A percentile compares a stretch with the other conserved stretches of the same genome.
These are phyloP conservation scores for Tipula unca DNA, from an alignment of 2,888 invertebrate genomes.

Conservation along the genomic window DNA sequence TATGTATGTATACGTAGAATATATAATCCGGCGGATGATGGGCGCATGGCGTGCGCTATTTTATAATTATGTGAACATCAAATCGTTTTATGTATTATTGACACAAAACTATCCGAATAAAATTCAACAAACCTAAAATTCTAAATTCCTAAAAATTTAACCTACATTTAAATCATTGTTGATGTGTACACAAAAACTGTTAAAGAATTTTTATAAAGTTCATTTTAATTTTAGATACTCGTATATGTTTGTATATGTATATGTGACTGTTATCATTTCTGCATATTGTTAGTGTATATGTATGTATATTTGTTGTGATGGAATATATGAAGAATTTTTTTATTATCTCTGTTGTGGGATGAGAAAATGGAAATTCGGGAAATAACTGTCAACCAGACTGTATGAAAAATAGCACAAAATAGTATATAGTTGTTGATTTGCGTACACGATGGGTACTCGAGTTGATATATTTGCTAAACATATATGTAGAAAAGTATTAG, in stretches of 20 bases:
- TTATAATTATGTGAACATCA: not conserved
- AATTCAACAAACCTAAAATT: not conserved
- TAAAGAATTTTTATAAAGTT: not conserved
- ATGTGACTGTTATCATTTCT: not conserved
- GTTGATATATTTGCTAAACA: not conserved
- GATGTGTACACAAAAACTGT: not conserved
- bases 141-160: not conserved
- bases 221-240: not conserved
- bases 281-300: not conserved
- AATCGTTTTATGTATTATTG: not conserved
- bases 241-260: too few species aligned
- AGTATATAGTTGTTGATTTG: not conserved
- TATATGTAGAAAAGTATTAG: not conserved
- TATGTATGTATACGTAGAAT: not conserved
- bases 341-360: not conserved
- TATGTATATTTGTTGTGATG: not conserved
- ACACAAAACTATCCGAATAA: not conserved
- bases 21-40: not conserved
- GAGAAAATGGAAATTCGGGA: not conserved
- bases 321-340: not conserved
- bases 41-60: not conserved
- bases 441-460: not conserved
- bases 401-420: not conserved
- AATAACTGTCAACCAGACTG: not conserved
- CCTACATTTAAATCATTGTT: not conserved